phyloP scores from a whole-genome alignment of 2,797 vertebrate genomes.

The Schizothorax lantsangensis region DNA sequence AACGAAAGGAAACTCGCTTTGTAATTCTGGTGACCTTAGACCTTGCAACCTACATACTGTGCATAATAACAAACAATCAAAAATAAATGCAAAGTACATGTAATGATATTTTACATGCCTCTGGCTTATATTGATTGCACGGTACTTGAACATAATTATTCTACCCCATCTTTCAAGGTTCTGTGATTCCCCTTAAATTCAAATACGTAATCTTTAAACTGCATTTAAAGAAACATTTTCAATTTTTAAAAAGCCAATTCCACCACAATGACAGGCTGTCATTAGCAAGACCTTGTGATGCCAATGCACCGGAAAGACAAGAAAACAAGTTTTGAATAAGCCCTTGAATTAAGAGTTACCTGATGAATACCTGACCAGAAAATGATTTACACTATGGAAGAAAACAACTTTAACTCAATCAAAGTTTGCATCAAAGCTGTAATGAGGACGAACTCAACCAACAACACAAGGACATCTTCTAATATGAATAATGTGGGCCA shows the following conservation, averaged over 20 bases:
- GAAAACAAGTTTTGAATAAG: conserved; percentile 56
- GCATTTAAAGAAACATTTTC: conserved; percentile 40
- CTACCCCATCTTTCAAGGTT: conserved; percentile 39
- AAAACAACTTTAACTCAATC: conserved; percentile 51
- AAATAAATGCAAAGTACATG: conserved; percentile 46
- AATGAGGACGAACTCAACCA: conserved; percentile 40
- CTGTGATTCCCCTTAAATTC: conserved; percentile 21
- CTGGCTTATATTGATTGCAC: conserved; percentile 58
- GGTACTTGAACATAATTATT: conserved; percentile 45
- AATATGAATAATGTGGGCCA: conserved; percentile 38
- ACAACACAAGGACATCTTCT: conserved; percentile 50
- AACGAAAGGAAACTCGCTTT: conserved; percentile 35
- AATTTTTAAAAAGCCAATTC: conserved; percentile 46
- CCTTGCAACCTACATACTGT: conserved; percentile 21
- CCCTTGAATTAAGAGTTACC: conserved; percentile 50
- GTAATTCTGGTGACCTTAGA: conserved; percentile 5
- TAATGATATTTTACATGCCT: conserved; percentile 48
- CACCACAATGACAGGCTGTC: conserved; percentile 48
- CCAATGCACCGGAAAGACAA: conserved; percentile 42
- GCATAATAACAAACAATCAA: conserved; percentile 47
- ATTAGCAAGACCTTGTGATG: conserved; percentile 54
- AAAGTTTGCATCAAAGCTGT: conserved; percentile 47
- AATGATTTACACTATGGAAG: conserved; percentile 46
- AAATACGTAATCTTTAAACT: conserved; percentile 47
- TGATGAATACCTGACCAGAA: conserved; percentile 35